Conservation (phyloP, 2,797 vertebrate species). For the Lagodon rhomboides region DNA sequence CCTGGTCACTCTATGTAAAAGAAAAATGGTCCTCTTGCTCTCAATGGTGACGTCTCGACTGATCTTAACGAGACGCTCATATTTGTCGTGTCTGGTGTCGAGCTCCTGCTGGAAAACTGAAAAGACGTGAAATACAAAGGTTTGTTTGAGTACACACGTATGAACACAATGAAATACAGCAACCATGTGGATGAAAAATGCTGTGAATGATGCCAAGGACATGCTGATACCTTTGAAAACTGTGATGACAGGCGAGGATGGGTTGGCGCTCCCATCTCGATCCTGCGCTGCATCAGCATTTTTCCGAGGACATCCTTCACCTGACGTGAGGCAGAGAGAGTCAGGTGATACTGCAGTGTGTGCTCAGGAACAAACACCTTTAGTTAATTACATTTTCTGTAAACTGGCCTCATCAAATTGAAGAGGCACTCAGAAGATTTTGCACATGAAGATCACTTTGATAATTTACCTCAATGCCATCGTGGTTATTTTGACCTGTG, state of each 20-base stretch:
- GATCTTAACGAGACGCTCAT: slow-evolving; percentile 96
- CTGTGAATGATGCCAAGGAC: not conserved
- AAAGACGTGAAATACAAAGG: not conserved
- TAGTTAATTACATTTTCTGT: not conserved
- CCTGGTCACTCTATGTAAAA: slow-evolving; percentile 96
- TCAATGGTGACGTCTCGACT: slow-evolving; percentile 98
- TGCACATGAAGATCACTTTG: not conserved
- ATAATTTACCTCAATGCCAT: not conserved
- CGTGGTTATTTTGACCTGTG: not conserved
- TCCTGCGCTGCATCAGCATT: slow-evolving; percentile 85
- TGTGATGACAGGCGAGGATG: slow-evolving; percentile 86
- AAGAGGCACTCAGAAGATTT: not conserved
- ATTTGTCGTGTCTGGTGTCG: slow-evolving; percentile 95
- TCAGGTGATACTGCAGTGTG: not conserved
- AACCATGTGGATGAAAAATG: not conserved
- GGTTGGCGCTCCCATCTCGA: slow-evolving; percentile 77
- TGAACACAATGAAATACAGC: not conserved
- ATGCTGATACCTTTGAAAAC: slow-evolving; percentile 88
- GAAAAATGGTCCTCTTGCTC: slow-evolving; percentile 97
- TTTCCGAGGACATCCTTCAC: slow-evolving; percentile 87
- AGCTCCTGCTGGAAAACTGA: slow-evolving; percentile 96
- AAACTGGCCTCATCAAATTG: not conserved
- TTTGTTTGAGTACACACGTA: not conserved
- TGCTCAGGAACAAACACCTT: not conserved
- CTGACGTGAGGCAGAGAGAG: slow-evolving; percentile 55